Evolutionary conservation across 2,888 invertebrate species (phyloP), one percentile per base, ranked within the genome.

Genomic region (Syritta pipiens): DNA sequence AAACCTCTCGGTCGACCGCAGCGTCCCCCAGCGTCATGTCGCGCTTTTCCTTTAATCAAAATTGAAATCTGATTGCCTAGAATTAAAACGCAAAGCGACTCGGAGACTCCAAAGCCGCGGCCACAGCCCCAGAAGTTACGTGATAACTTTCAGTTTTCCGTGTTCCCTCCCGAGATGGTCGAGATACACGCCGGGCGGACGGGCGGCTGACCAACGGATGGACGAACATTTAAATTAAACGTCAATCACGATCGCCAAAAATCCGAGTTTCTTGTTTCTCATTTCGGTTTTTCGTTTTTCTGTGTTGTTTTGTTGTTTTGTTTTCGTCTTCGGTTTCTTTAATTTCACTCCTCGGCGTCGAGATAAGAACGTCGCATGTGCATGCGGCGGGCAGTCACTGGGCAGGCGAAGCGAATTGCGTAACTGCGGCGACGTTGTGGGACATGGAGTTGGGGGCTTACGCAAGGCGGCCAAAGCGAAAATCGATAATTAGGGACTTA

Each of bases 181-280:
- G n/a, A n/a, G n/a, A n/a, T n/a, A n/a, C 37, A 17, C 14, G 19
- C 7, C 37, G 37, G 17, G 22, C 37, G 9, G 37, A 37, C 37
- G 17, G 9, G 35, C n/a, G 49, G 44, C 57, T 44, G 49, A 55
- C 20, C 12, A 20, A 37, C 67, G 19, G 30, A 59, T 46, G 60
- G 53, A 49, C 68, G 55, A 68, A 62, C 72, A 77, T 77, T 77
- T 77, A 77, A 77, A 72, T 77, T 77, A 77, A 77, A 77, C 77
- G 77, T 77, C 77, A 77, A 65, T 77, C 77, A 77, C 59, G 65
- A 72, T 77, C 51, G 72, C 65, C 72, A 42, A 77, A 77, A 72
- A 65, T 65, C 51, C 51, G 53, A 24, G 63, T 59, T 35, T 62
- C 68, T 62, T 40, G 51, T 67, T 55, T 53, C 14, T 49, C 4